Base-by-base conservation (phyloP, 2,888 invertebrate genomes). In the Dynastes tityus region DNA sequence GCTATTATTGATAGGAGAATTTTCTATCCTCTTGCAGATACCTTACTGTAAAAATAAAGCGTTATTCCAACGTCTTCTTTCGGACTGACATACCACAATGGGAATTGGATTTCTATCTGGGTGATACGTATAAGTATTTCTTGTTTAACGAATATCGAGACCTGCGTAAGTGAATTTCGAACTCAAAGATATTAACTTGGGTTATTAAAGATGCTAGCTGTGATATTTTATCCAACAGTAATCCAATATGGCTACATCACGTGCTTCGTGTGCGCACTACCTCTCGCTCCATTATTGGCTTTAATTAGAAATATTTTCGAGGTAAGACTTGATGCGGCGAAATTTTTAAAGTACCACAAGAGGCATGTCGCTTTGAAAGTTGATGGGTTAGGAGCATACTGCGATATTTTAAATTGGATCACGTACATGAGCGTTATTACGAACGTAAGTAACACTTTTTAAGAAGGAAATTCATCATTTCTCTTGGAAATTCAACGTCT, bases 201-300 rank as follows among this genome's bases (percentile, higher is more conserved):
- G 6, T 37, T 37, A 37, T 1, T 37, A 5, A 37, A 22, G 22
- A 22, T 22, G 32, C 4, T 37, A 37, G 32, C 32, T 37, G 32
- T 37, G 32, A 37, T 5, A 37, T 49, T 40, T 64, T 37, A 1
- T 16, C 29, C 71, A 27, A 61, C n/a, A 92, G 92, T 91, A 58
- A 88, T 92, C 71, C 92, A 92, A 87, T 92, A 90, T 85, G 92
- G 92, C 1, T 92, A 92, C 84, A 90, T 92, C 68, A 92, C 91
- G 0, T 87, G 93, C 58, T 93, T 93, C 85, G 92, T 92, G 51
- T 91, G 91, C 11, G 91, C 92, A 0, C 92, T 92, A 84, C 92
- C 92, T 0, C 86, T 93, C 63, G 92, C 92, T 13, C 92, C 92
- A 1, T 85, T 92, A 37, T 91, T 91, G 83, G 92, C 92, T 1